phyloP scores from a whole-genome alignment of 2,888 invertebrate species.

The Dasypogon diadema region DNA sequence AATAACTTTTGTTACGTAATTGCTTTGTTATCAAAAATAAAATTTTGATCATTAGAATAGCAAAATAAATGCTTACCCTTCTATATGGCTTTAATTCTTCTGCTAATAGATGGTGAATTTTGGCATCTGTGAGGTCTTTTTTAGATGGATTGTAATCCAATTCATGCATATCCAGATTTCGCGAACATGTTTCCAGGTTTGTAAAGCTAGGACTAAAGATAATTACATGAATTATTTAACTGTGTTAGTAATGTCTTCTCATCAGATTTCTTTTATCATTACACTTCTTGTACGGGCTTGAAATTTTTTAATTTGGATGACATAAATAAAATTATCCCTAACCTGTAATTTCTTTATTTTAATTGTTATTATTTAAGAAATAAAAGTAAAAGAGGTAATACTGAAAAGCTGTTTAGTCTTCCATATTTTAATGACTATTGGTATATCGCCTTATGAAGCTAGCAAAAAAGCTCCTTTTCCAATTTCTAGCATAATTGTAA shows the following conservation, averaged over 20 bases:
- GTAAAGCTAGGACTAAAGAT: slow-evolving; percentile 81
- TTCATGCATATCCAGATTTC: slow-evolving; percentile 95
- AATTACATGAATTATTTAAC: background rate
- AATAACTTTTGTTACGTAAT: slow-evolving; percentile 30
- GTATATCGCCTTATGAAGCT: too few species aligned
- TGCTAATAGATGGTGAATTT: slow-evolving; percentile 90
- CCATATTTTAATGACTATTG: too few species aligned
- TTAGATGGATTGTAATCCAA: slow-evolving; percentile 92
- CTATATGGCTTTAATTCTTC: slow-evolving; percentile 90
- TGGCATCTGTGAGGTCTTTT: slow-evolving; percentile 93
- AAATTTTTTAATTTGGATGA: too few species aligned
- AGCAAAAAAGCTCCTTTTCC: too few species aligned
- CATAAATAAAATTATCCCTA: too few species aligned
- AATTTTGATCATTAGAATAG: slow-evolving; percentile 12
- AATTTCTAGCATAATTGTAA: too few species aligned
- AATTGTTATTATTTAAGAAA: too few species aligned
- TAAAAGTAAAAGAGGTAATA: too few species aligned
- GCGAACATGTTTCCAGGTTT: slow-evolving; percentile 85
- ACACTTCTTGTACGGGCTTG: too few species aligned
- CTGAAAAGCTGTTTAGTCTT: too few species aligned
- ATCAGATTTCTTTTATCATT: slow-evolving; percentile 42
- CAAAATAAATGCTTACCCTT: slow-evolving; percentile 74
- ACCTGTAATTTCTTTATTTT: too few species aligned
- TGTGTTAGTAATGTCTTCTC: background rate
- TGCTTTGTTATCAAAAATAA: background rate